Conservation (phyloP, 2,888 invertebrate species). For the Meandrusa payeni region DNA sequence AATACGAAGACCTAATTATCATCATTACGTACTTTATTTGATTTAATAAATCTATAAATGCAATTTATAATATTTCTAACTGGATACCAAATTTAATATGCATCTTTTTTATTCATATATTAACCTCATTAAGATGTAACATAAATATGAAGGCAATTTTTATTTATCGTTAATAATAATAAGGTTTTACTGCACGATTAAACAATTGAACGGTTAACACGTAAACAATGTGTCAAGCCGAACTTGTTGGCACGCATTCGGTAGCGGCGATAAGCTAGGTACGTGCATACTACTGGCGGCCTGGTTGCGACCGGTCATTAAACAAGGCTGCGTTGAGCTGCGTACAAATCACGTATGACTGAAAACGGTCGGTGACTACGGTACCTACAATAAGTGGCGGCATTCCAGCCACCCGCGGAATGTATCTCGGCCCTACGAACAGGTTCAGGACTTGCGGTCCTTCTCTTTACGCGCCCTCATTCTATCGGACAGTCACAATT, state of each 20-base stretch:
- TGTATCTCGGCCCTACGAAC: constrained; percentile 68
- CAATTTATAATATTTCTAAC: too few relatives aligned
- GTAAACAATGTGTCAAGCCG: constrained; percentile 33
- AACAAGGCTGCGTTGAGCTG: constrained; percentile 61
- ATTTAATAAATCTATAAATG: too few relatives aligned
- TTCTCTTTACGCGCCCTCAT: constrained; percentile 55
- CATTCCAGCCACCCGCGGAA: constrained; percentile 72
- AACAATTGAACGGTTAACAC: constrained; percentile 29
- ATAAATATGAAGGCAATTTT: too few relatives aligned
- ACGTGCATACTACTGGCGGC: constrained; percentile 47
- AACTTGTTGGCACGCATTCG: constrained; percentile 40
- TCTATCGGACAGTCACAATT: constrained; percentile 32
- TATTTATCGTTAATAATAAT: too few relatives aligned
- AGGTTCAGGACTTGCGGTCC: constrained; percentile 60
- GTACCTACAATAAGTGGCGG: constrained; percentile 69
- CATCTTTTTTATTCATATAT: too few relatives aligned
- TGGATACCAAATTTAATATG: too few relatives aligned
- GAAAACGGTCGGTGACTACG: constrained; percentile 64
- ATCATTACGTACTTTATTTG: too few relatives aligned
- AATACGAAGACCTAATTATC: too few relatives aligned
- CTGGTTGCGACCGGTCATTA: constrained; percentile 59
- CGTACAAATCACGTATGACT: constrained; percentile 70
- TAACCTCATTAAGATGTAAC: too few relatives aligned
- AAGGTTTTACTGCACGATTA: not conserved
- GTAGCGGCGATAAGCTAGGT: constrained; percentile 61